Evolutionary conservation across 2,797 vertebrate genomes (phyloP), one percentile per base, ranked within the genome.

Genomic region (Gymnothorax reevesii): DNA sequence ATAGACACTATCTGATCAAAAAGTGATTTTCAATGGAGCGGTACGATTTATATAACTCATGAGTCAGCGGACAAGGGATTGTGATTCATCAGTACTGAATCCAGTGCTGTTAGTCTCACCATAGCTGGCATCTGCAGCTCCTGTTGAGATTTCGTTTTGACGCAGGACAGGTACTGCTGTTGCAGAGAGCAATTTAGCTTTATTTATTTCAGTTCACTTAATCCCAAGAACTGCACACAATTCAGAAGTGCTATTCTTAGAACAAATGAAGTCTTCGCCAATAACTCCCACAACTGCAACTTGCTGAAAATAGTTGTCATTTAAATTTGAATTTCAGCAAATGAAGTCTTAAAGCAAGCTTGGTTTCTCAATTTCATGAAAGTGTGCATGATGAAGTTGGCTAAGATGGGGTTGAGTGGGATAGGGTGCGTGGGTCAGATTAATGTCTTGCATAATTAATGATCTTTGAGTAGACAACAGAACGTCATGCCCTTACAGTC

Each of bases 31-130:
- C 64, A 62, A 82, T 84, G 13, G 66, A 83, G 69, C 54, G 73
- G 20, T 52, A 83, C 79, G 54, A 49, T 33, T 89, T 87, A 59
- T 69, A 83, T 87, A 88, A 88, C 77, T 54, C 25, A 8, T 90
- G 89, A 90, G 86, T 90, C 89, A 89, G 84, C 84, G 57, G 73
- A 82, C 7, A 54, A 85, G 82, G 62, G 62, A 82, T 88, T 79
- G 57, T 87, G 87, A 87, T 89, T 89, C 84, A 90, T 77, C 17
- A 27, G 60, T 85, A 62, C 86, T 84, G 71, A 69, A 73, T 59
- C 71, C 52, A 80, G 77, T 59, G 42, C 69, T 73, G 75, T 77
- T 82, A 57, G 33, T 82, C 82, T 83, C 75, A 82, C 86, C 86
- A 87, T 62, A 59, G 82, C 62, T 62, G 83, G 69, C 75, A 86